Evolutionary conservation across 2,113 vertebrate species (phyloP).

Genomic region (Coptodon rendalli): DNA sequence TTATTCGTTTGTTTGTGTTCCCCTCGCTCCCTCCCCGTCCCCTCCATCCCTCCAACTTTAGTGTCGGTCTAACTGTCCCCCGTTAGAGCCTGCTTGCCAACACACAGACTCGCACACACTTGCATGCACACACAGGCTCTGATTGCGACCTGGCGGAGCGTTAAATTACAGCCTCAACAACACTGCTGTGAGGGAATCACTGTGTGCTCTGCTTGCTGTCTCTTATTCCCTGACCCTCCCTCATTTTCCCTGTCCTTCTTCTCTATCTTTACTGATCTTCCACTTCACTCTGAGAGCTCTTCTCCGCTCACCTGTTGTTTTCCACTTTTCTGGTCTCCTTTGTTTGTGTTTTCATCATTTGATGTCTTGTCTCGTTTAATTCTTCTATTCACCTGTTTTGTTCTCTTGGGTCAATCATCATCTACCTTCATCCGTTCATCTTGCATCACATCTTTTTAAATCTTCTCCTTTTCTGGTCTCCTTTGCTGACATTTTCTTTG

Average conservation of each 20-base stretch:
- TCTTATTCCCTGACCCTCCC: constrained; percentile 26
- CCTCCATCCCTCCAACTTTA: neutral
- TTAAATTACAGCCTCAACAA: constrained; percentile 64
- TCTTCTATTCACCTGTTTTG: neutral
- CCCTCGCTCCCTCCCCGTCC: neutral
- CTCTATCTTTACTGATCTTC: constrained; percentile 13
- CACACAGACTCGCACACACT: neutral
- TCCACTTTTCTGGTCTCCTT: neutral
- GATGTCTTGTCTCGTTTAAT: neutral
- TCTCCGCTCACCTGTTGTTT: constrained; percentile 19
- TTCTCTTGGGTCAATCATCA: neutral
- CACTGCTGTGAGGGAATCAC: constrained; percentile 50
- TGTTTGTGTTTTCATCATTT: neutral
- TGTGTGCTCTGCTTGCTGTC: constrained; percentile 44
- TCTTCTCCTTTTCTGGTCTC: neutral
- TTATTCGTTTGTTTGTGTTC: constrained; percentile 36
- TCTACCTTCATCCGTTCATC: neutral
- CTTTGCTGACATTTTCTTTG: neutral
- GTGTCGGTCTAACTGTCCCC: constrained; percentile 30
- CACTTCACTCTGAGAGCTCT: neutral
- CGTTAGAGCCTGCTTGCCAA: neutral
- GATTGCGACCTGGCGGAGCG: constrained; percentile 61
- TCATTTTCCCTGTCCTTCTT: neutral
- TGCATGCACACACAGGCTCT: constrained; percentile 24
- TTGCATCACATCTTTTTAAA: neutral